These are phyloP conservation scores for Xanthia icteritia DNA, from an alignment of 2,888 invertebrate species.

Conservation along the genomic window DNA sequence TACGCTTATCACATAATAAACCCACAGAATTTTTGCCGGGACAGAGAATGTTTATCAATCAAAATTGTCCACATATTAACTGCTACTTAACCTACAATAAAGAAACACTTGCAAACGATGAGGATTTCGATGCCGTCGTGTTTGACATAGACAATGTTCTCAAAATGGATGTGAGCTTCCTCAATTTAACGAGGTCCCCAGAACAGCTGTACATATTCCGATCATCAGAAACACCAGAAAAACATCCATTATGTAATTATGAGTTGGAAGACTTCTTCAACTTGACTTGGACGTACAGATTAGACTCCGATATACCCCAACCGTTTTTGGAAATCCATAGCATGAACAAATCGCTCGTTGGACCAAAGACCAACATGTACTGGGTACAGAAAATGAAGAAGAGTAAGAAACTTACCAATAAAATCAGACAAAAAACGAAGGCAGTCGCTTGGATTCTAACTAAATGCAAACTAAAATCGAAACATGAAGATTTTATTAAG, in stretches of 20 bases:
- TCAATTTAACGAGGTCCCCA: slow-evolving; percentile 73
- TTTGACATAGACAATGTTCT: slow-evolving; percentile 77
- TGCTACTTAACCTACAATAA: slow-evolving; percentile 83
- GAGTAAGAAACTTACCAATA: slow-evolving; percentile 59
- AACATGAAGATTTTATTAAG: slow-evolving; percentile 75
- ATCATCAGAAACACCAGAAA: slow-evolving; percentile 78
- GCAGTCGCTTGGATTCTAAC: slow-evolving; percentile 81
- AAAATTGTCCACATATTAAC: slow-evolving; percentile 81
- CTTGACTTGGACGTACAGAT: slow-evolving; percentile 86
- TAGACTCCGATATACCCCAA: slow-evolving; percentile 82
- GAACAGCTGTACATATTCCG: slow-evolving; percentile 83
- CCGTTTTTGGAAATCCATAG: slow-evolving; percentile 79
- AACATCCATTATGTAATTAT: slow-evolving; percentile 78
- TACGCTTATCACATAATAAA: slow-evolving; percentile 57
- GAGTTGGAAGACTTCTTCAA: slow-evolving; percentile 84
- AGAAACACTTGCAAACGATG: slow-evolving; percentile 69
- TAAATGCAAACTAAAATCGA: slow-evolving; percentile 77
- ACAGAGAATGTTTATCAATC: slow-evolving; percentile 78
- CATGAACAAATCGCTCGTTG: slow-evolving; percentile 71
- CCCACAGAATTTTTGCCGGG: slow-evolving; percentile 70
- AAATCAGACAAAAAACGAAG: slow-evolving; percentile 74
- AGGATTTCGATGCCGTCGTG: slow-evolving; percentile 82
- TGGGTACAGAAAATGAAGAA: slow-evolving; percentile 78
- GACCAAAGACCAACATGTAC: slow-evolving; percentile 74
- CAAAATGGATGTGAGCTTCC: slow-evolving; percentile 64